Percentiles rank a stretch among this genome's conserved stretches.
Evolutionary conservation across 1,140 invertebrate species (phyloP).

Genomic region (Drosophila rhopaloa): DNA sequence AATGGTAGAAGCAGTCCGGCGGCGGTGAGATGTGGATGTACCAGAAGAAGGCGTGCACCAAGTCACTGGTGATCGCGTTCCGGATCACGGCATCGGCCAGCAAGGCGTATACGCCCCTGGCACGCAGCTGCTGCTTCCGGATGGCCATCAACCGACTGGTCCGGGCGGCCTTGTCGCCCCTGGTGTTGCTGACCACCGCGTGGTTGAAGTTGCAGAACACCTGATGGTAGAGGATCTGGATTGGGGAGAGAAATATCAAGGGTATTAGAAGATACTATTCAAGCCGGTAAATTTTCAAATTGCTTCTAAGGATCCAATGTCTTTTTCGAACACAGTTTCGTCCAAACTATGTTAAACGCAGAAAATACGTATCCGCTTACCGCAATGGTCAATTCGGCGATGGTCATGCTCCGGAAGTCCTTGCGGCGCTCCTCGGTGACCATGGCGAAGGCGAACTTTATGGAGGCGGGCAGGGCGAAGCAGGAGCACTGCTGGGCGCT

Average conservation of each 20-base stretch:
- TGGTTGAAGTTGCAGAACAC: constrained; percentile 26
- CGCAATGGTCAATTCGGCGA: constrained; percentile 21
- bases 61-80: constrained; percentile 5
- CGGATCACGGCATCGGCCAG: not conserved
- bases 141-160: constrained; percentile 11
- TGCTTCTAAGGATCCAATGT: too few species aligned
- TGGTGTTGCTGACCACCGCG: not conserved
- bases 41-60: constrained; percentile 16
- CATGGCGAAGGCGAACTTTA: constrained; percentile 54
- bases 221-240: constrained; percentile 38
- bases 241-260: not conserved
- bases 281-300: too few species aligned
- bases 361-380: constrained; percentile 19
- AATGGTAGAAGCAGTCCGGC: not conserved
- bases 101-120: constrained; percentile 19
- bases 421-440: constrained; percentile 19
- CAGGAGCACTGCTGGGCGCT: constrained; percentile 26
- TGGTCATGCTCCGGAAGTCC: constrained; percentile 7
- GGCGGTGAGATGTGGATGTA: not conserved
- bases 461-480: constrained; percentile 17
- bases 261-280: too few species aligned
- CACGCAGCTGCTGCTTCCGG: constrained; percentile 27
- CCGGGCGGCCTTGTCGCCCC: not conserved
- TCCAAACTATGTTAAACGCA: too few species aligned
- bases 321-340: too few species aligned